Conservation (phyloP, 2,888 invertebrate species). For the Caenorhabditis afra region DNA sequence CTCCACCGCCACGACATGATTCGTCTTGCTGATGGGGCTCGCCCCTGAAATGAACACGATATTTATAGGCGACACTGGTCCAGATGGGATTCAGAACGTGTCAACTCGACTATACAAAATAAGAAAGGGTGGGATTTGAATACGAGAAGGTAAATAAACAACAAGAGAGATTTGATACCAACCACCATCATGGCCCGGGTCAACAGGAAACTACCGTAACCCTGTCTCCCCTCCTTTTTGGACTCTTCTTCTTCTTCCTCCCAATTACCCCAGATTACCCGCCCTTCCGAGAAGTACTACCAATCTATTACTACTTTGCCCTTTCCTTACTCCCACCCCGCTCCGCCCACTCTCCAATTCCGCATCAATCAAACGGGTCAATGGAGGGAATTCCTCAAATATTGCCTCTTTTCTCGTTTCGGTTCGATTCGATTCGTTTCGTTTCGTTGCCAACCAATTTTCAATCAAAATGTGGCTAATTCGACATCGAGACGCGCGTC, state of each 20-base stretch:
- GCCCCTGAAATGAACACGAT: not conserved
- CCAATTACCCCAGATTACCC: not conserved
- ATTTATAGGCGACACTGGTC: conserved; percentile 23
- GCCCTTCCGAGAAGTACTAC: not conserved
- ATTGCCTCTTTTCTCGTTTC: conserved; percentile 1
- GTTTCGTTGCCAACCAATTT: conserved; percentile 10
- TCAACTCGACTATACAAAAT: conserved; percentile 33
- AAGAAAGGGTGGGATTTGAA: not conserved
- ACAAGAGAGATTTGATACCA: not conserved
- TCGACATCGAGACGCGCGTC: conserved; percentile 8
- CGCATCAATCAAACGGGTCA: conserved; percentile 13
- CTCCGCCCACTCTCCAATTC: not conserved
- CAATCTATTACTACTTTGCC: conserved; percentile 6
- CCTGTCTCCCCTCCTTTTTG: too few relatives aligned
- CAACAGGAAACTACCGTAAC: too few relatives aligned
- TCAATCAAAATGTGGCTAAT: conserved; percentile 8
- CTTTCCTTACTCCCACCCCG: not conserved
- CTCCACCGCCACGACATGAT: conserved; percentile 7
- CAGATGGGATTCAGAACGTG: conserved; percentile 19
- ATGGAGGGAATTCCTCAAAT: conserved; percentile 3
- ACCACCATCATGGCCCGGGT: too few relatives aligned
- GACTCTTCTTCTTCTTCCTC: conserved; percentile 5
- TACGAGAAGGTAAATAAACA: conserved; percentile 5
- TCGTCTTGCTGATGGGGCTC: too few relatives aligned
- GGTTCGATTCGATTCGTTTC: too few relatives aligned